Conservation (phyloP, 2,888 invertebrate species). For the Latheticus oryzae region DNA sequence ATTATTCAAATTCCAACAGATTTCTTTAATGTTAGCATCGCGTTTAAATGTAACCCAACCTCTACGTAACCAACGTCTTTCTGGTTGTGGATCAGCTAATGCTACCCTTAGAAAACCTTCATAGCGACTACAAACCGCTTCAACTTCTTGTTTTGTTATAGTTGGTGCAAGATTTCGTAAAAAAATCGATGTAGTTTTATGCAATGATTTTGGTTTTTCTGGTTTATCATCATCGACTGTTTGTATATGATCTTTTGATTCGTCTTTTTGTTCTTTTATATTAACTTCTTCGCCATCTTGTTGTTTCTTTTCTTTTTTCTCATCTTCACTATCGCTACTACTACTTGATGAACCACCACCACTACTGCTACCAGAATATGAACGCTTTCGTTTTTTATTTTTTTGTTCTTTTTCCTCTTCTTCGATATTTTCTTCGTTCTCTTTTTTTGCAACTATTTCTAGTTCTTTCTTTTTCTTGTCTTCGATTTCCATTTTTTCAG, state of each 20-base stretch:
- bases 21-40: slow-evolving; percentile 98
- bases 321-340: slow-evolving; percentile 67
- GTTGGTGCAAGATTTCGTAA: slow-evolving; percentile 94
- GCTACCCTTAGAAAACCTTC: slow-evolving; percentile 96
- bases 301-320: slow-evolving; percentile 53
- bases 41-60: slow-evolving; percentile 99
- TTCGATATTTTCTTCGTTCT: slow-evolving; percentile 61
- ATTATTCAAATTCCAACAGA: slow-evolving; percentile 98
- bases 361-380: slow-evolving; percentile 67
- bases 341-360: slow-evolving; percentile 63
- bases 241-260: slow-evolving; percentile 63
- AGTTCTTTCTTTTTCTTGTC: slow-evolving; percentile 63
- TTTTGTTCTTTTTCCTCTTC: slow-evolving; percentile 49
- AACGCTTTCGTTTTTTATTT: slow-evolving; percentile 66
- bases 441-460: slow-evolving; percentile 67
- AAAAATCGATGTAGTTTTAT: slow-evolving; percentile 97
- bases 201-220: slow-evolving; percentile 78
- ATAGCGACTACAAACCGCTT: slow-evolving; percentile 76
- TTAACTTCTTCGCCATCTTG: slow-evolving; percentile 56
- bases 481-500: slow-evolving; percentile 52
- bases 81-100: slow-evolving; percentile 96
- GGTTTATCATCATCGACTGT: slow-evolving; percentile 65
- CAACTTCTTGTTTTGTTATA: slow-evolving; percentile 96
- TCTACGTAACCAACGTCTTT: slow-evolving; percentile 94
- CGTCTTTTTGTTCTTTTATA: slow-evolving; percentile 59